A percentile compares a stretch with the other conserved stretches of the same genome.
These are phyloP conservation scores for Parapsyche elsis DNA, from an alignment of 1,140 invertebrate genomes.

Conservation along the genomic window DNA sequence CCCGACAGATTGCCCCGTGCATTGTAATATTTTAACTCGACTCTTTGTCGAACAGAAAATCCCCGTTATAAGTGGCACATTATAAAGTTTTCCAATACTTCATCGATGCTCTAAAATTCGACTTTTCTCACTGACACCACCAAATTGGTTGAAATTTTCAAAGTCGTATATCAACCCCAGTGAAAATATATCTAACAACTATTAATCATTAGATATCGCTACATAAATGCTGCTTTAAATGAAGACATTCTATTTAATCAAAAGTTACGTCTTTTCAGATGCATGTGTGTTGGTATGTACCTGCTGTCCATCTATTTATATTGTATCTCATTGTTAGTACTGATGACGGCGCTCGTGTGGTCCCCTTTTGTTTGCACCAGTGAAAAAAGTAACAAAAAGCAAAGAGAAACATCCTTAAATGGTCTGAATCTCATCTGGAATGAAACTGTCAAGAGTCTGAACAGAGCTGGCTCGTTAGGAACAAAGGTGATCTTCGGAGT, in stretches of 20 bases:
- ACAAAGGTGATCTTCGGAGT: slow-evolving; percentile 42
- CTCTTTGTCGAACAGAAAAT: slow-evolving; percentile 9
- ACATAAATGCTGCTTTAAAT: no score
- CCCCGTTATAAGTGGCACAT: slow-evolving; percentile 16
- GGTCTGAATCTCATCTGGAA: slow-evolving; percentile 25
- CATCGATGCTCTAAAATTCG: slow-evolving; percentile 17
- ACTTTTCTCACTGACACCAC: background rate
- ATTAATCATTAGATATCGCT: no score
- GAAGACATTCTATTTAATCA: no score
- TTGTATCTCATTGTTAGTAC: background rate
- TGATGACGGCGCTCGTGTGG: background rate
- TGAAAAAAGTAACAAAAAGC: background rate
- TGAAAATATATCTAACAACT: background rate
- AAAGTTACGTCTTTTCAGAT: no score
- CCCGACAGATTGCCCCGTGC: slow-evolving; percentile 12
- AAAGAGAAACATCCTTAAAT: background rate
- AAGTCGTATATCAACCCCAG: no score
- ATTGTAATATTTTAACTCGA: slow-evolving; percentile 41
- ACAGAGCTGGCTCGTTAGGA: slow-evolving; percentile 25
- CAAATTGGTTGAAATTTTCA: background rate
- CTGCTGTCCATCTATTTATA: background rate
- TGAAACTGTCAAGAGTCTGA: slow-evolving; percentile 15
- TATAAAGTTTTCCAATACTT: slow-evolving; percentile 19
- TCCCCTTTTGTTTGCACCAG: background rate
- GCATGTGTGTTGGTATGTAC: no score